Percentiles rank a stretch among this genome's conserved stretches.
Conservation (phyloP, 2,113 vertebrate genomes). For the Neomonachus schauinslandi region DNA sequence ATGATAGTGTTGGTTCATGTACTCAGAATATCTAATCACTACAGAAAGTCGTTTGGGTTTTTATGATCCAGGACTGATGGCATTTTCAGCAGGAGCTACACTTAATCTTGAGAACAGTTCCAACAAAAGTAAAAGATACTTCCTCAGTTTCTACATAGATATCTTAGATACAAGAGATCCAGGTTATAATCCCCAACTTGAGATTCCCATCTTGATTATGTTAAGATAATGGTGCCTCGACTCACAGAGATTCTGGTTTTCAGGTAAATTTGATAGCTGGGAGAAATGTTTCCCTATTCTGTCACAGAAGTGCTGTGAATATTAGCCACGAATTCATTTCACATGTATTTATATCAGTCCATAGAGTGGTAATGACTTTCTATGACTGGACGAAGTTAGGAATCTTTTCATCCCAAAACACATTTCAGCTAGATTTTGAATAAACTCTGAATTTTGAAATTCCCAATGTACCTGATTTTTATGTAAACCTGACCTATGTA, state of each 20-base stretch:
- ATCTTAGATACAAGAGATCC: background rate
- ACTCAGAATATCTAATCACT: background rate
- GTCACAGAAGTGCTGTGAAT: background rate
- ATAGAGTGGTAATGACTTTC: background rate
- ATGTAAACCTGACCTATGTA: background rate
- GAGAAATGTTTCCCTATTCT: background rate
- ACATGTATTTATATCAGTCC: background rate
- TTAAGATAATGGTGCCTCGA: background rate
- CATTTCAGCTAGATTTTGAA: background rate
- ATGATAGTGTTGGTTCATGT: background rate
- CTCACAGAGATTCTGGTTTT: background rate
- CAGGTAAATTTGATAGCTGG: background rate
- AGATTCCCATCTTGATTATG: background rate
- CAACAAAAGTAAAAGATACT: background rate
- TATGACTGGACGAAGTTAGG: background rate
- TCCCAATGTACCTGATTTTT: conserved; percentile 3
- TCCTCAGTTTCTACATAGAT: background rate
- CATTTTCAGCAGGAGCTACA: background rate
- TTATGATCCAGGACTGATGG: background rate
- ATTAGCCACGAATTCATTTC: background rate
- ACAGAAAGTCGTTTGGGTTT: background rate
- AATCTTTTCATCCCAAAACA: background rate
- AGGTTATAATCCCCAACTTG: background rate
- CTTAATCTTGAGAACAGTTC: background rate
- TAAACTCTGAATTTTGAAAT: background rate